Percentiles rank a stretch among this genome's conserved stretches.
Conservation (phyloP, 92 coral and sea anemone genomes). For the Phenganax marumi region DNA sequence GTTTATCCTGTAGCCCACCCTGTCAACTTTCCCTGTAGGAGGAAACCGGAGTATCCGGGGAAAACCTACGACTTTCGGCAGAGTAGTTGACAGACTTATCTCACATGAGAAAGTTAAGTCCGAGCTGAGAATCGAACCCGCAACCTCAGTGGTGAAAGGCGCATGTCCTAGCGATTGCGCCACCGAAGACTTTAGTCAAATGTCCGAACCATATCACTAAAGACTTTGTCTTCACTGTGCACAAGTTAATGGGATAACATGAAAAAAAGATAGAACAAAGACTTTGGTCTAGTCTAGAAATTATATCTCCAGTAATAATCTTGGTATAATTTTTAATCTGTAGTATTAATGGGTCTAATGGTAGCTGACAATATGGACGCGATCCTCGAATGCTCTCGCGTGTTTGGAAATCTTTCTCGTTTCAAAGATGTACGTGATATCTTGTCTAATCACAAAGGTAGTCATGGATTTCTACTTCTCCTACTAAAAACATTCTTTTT, state of each 20-base stretch:
- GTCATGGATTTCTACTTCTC: not conserved
- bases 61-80: too few species aligned
- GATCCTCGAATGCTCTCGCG: constrained; percentile 91
- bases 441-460: constrained; percentile 85
- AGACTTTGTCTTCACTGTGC: too few species aligned
- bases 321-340: constrained; percentile 7
- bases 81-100: too few species aligned
- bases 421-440: constrained; percentile 71
- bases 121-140: too few species aligned
- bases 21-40: too few species aligned
- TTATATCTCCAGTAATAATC: not conserved
- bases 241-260: too few species aligned
- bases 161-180: too few species aligned
- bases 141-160: too few species aligned
- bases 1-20: too few species aligned
- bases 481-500: not conserved
- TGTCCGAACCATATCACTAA: not conserved
- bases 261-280: not conserved
- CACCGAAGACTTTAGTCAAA: too few species aligned
- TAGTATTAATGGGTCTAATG: constrained; percentile 78
- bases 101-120: too few species aligned
- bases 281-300: not conserved
- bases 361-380: constrained; percentile 99
- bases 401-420: constrained; percentile 92
- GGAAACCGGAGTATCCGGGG: too few species aligned